phyloP scores from a whole-genome alignment of 2,797 vertebrate genomes.

The Chrysocyon brachyurus region DNA sequence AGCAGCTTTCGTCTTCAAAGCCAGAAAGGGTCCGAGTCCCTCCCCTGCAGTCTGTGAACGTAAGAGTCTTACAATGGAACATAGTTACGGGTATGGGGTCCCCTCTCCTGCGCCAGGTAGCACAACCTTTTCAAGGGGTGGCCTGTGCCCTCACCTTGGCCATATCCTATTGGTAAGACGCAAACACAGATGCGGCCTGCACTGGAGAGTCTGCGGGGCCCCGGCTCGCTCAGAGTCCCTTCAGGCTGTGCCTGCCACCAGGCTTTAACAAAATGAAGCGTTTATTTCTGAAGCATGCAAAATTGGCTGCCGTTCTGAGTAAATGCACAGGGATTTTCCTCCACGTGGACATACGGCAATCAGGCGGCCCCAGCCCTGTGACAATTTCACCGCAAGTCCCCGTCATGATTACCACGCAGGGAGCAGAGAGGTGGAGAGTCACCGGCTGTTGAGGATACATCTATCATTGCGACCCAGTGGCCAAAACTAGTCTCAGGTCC shows the following conservation, averaged over 20 bases:
- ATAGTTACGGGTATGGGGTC: background rate
- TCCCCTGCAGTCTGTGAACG: background rate
- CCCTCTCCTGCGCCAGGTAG: background rate
- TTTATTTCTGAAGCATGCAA: background rate
- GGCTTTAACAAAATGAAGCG: background rate
- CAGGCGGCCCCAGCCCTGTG: background rate
- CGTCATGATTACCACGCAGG: background rate
- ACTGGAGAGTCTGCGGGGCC: background rate
- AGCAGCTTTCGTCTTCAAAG: background rate
- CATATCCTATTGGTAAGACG: background rate
- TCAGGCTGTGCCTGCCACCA: no score
- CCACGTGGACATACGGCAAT: background rate
- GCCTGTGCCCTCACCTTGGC: background rate
- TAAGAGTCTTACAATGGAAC: background rate
- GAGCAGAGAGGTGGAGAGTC: background rate
- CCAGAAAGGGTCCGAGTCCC: background rate
- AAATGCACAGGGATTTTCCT: background rate
- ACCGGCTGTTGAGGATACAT: no score
- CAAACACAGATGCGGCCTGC: background rate
- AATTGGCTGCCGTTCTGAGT: background rate
- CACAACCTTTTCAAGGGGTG: background rate
- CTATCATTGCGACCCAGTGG: background rate
- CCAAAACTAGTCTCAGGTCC: background rate
- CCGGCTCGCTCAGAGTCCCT: background rate
- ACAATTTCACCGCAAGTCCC: background rate